Evolutionary conservation across 23 tunicate genomes (phyloP).

Genomic region (Ascidia mentula): DNA sequence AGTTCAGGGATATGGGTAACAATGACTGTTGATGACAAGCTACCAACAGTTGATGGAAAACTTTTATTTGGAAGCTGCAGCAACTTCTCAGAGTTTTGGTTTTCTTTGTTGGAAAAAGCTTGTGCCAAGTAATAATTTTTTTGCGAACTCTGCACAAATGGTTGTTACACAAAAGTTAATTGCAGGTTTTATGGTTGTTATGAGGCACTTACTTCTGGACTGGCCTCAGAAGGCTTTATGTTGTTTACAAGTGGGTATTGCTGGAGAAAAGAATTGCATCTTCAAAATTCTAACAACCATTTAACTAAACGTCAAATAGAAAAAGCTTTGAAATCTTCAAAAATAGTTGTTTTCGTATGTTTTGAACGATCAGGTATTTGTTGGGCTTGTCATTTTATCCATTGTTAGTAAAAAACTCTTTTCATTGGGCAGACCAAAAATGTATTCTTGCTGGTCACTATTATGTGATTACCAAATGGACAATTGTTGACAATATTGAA

Average conservation of each 20-base stretch:
- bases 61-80: background rate
- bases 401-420: too few species aligned
- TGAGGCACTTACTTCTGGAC: slow-evolving; percentile 44
- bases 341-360: background rate
- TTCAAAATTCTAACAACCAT: background rate
- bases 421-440: background rate
- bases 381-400: too few species aligned
- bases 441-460: background rate
- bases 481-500: background rate
- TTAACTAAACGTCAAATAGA: background rate
- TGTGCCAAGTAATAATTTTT: slow-evolving; percentile 50
- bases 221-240: slow-evolving; percentile 60
- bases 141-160: background rate
- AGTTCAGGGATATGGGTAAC: background rate
- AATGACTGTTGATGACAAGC: background rate
- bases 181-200: slow-evolving; percentile 57
- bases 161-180: background rate
- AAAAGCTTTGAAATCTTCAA: background rate
- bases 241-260: slow-evolving; percentile 56
- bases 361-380: background rate
- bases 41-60: slow-evolving; percentile 6
- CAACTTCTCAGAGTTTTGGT: slow-evolving; percentile 41
- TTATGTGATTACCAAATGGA: background rate
- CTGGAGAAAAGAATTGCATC: slow-evolving; percentile 29
- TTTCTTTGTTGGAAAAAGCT: slow-evolving; percentile 70